These are phyloP conservation scores for Drosophila mayaguana DNA, from an alignment of 2,888 invertebrate species.

Conservation along the genomic window DNA sequence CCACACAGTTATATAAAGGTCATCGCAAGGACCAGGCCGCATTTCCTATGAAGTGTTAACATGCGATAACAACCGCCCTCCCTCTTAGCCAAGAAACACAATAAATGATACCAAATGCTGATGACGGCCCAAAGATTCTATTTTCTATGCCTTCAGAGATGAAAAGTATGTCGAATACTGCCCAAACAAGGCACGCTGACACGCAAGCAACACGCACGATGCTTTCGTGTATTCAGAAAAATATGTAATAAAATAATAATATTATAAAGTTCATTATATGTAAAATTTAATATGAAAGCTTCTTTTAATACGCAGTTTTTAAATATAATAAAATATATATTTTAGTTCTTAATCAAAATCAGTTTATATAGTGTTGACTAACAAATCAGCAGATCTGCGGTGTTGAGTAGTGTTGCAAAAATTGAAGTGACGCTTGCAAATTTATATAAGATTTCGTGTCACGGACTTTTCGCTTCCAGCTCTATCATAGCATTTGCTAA, in stretches of 20 bases:
- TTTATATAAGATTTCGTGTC: not conserved
- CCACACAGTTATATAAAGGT: conserved; percentile 60
- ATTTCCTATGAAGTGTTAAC: conserved; percentile 81
- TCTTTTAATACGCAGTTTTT: no score
- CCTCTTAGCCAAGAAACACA: conserved; percentile 59
- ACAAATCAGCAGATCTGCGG: not conserved
- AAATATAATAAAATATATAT: no score
- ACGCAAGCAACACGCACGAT: not conserved
- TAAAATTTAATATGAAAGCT: no score
- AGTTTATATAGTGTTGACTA: not conserved
- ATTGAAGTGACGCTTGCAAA: not conserved
- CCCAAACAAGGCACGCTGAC: not conserved
- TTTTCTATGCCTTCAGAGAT: conserved; percentile 10
- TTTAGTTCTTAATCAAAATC: no score
- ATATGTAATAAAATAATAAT: not conserved
- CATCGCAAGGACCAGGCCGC: conserved; percentile 71
- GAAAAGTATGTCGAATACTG: conserved; percentile 4
- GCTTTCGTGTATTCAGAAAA: not conserved
- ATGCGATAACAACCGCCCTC: conserved; percentile 63
- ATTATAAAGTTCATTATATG: no score
- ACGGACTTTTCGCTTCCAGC: not conserved
- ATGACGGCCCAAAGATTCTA: conserved; percentile 35
- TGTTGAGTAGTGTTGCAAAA: no score
- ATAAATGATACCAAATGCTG: conserved; percentile 67
- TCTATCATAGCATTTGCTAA: not conserved